phyloP scores from a whole-genome alignment of 2,113 vertebrate genomes.

The Rhinogobius similis region DNA sequence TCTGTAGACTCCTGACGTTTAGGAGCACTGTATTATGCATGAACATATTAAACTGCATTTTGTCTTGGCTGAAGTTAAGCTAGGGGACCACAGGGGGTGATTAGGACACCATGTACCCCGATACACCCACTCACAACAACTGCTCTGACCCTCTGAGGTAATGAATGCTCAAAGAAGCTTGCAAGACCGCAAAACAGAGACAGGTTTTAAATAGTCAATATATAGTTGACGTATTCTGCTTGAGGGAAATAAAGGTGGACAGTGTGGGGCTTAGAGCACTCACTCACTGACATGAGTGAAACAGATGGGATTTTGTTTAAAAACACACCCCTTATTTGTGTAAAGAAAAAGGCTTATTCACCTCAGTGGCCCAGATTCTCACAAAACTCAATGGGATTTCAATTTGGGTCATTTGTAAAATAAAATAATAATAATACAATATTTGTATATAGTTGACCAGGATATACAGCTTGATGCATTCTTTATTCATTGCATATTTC shows the following conservation, averaged over 20 bases:
- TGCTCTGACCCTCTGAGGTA: constrained; percentile 49
- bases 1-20: constrained; percentile 20
- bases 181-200: constrained; percentile 35
- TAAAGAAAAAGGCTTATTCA: too few relatives aligned
- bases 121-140: constrained; percentile 67
- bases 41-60: constrained; percentile 60
- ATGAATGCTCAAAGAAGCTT: constrained; percentile 54
- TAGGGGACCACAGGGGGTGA: constrained; percentile 57
- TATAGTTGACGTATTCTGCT: constrained; percentile 9
- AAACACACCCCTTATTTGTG: constrained; percentile 20
- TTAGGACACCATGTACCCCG: constrained; percentile 66
- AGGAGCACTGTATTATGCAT: constrained; percentile 58
- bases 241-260: constrained; percentile 10
- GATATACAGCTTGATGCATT: too few relatives aligned
- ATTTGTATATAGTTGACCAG: too few relatives aligned
- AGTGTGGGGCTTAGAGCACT: background rate
- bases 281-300: constrained; percentile 5
- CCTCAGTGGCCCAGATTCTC: constrained; percentile 25
- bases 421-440: too few relatives aligned
- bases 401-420: too few relatives aligned
- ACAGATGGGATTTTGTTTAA: constrained; percentile 21
- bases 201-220: constrained; percentile 7
- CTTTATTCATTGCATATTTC: too few relatives aligned
- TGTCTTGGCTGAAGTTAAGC: constrained; percentile 64
- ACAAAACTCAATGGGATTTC: too few relatives aligned